These are phyloP conservation scores for Aricia artaxerxes DNA, from an alignment of 2,888 invertebrate species.

Conservation along the genomic window DNA sequence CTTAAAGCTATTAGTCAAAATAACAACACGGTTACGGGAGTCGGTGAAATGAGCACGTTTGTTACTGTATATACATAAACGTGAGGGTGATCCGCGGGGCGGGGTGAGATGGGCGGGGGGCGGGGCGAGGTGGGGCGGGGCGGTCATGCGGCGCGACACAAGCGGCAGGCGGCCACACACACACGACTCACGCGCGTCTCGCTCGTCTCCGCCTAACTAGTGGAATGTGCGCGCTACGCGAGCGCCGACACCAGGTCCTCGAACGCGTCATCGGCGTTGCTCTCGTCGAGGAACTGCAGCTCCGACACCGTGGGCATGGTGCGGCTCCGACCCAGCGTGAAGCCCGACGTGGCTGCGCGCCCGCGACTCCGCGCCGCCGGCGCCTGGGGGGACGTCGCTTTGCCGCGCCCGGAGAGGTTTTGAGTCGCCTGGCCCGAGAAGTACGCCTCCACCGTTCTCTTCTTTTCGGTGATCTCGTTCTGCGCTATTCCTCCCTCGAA, in stretches of 20 bases:
- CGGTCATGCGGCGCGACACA: conserved; percentile 63
- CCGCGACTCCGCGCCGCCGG: conserved; percentile 57
- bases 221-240: conserved; percentile 73
- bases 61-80: conserved; percentile 68
- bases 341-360: conserved; percentile 48
- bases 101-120: conserved; percentile 38
- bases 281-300: conserved; percentile 85
- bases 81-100: conserved; percentile 46
- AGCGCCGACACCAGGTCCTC: conserved; percentile 88
- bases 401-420: background rate
- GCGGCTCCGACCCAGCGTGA: conserved; percentile 85
- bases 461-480: conserved; percentile 85
- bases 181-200: conserved; percentile 79
- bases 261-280: conserved; percentile 93
- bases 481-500: conserved; percentile 89
- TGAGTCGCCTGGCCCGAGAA: conserved; percentile 70
- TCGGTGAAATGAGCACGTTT: conserved; percentile 62
- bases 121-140: conserved; percentile 48
- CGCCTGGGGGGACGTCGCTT: conserved; percentile 42
- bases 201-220: conserved; percentile 71
- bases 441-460: conserved; percentile 87
- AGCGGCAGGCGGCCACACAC: conserved; percentile 74
- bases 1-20: conserved; percentile 76
- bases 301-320: conserved; percentile 88
- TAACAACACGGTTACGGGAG: conserved; percentile 73